Evolutionary conservation across 2,113 vertebrate genomes (phyloP).

Genomic region (Poeciliopsis retropinna): DNA sequence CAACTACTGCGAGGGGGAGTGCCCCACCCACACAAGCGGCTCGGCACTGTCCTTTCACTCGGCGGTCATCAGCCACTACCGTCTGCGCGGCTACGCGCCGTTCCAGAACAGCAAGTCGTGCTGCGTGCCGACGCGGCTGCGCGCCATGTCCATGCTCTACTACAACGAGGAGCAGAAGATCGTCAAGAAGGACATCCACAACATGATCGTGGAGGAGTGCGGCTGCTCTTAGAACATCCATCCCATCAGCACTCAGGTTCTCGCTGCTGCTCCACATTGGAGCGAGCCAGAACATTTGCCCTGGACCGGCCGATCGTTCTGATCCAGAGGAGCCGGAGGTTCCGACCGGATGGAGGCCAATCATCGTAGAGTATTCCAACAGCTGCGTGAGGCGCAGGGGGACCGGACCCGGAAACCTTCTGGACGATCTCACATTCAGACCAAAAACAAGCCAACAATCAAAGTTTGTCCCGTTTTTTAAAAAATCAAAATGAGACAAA

Average conservation of each 20-base stretch:
- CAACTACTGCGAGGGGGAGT: slow-evolving; percentile 98
- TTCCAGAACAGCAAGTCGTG: slow-evolving; percentile 94
- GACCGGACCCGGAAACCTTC: not conserved
- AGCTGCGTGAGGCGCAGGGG: slow-evolving; percentile 79
- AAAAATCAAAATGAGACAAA: not conserved
- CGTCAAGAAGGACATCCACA: slow-evolving; percentile 97
- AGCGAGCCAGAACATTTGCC: slow-evolving; percentile 80
- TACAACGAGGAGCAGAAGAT: slow-evolving; percentile 97
- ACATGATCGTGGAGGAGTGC: slow-evolving; percentile 98
- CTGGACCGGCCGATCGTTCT: slow-evolving; percentile 33
- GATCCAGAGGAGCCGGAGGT: not conserved
- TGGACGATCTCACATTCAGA: slow-evolving; percentile 67
- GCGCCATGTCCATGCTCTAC: slow-evolving; percentile 98
- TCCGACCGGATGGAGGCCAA: slow-evolving; percentile 91
- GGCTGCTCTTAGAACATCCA: slow-evolving; percentile 86
- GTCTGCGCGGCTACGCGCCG: slow-evolving; percentile 90
- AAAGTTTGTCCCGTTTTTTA: slow-evolving; percentile 11
- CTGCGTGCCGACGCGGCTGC: slow-evolving; percentile 93
- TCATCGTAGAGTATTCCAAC: slow-evolving; percentile 70
- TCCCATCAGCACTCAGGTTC: not conserved
- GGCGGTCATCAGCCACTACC: slow-evolving; percentile 95
- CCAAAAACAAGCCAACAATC: slow-evolving; percentile 83
- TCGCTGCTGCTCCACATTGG: slow-evolving; percentile 65
- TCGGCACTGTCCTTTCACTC: slow-evolving; percentile 94
- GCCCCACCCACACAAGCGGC: slow-evolving; percentile 90